These are phyloP conservation scores for Eulemur mongoz DNA, from an alignment of 2,797 vertebrate genomes.

Conservation along the genomic window DNA sequence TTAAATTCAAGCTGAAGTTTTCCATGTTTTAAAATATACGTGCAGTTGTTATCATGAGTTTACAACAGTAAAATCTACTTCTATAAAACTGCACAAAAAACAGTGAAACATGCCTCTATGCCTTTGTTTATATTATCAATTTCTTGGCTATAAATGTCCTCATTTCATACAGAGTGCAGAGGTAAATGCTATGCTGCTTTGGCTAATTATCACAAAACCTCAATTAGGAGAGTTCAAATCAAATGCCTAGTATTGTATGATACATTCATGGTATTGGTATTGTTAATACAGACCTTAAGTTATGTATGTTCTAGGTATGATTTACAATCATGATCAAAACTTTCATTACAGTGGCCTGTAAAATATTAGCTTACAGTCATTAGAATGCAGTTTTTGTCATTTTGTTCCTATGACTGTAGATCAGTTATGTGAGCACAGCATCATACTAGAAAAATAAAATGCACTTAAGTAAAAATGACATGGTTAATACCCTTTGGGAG, in stretches of 20 bases:
- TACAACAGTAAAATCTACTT: neutral
- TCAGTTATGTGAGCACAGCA: constrained; percentile 50
- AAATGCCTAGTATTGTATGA: neutral
- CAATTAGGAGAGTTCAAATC: constrained; percentile 51
- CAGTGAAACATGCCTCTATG: neutral
- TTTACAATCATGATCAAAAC: constrained; percentile 62
- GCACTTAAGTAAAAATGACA: constrained; percentile 48
- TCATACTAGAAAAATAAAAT: constrained; percentile 47
- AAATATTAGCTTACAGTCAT: constrained; percentile 62
- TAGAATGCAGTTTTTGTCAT: constrained; percentile 53
- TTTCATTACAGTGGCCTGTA: constrained; percentile 64
- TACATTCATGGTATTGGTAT: neutral
- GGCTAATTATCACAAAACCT: constrained; percentile 40
- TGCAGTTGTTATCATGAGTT: neutral
- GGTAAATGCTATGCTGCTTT: constrained; percentile 2
- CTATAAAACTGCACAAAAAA: neutral
- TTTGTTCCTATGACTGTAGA: constrained; percentile 20
- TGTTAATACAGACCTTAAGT: constrained; percentile 22
- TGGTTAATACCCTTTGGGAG: constrained; percentile 50
- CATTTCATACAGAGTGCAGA: neutral
- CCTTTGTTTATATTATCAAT: constrained; percentile 7
- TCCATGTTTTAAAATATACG: neutral
- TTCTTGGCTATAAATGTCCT: constrained; percentile 5
- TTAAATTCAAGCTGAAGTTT: neutral
- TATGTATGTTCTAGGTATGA: constrained; percentile 38